A percentile compares a stretch with the other conserved stretches of the same genome.
Evolutionary conservation across 1,140 invertebrate species (phyloP).

Genomic region (Pseudomyrmex pallidus): DNA sequence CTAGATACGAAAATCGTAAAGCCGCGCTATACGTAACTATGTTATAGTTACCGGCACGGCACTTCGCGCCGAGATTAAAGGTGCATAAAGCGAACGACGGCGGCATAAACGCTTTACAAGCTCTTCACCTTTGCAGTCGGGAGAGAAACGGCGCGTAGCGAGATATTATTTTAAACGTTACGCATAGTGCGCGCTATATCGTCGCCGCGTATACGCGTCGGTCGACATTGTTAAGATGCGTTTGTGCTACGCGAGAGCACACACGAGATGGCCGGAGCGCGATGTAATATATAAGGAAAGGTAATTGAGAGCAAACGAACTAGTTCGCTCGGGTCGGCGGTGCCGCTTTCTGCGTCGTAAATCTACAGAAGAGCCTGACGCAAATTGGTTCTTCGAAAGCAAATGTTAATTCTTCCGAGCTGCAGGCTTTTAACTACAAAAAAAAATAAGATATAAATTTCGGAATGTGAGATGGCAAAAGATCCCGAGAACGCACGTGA

Average conservation of each 20-base stretch:
- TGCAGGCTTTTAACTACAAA: too few species aligned
- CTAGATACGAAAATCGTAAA: conserved; percentile 81
- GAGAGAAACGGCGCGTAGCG: conserved; percentile 53
- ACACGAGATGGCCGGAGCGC: not conserved
- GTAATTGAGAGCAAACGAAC: not conserved
- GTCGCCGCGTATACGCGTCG: not conserved
- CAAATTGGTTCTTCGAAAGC: not conserved
- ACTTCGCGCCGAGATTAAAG: conserved; percentile 79
- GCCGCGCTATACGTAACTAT: conserved; percentile 74
- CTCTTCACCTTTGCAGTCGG: conserved; percentile 54
- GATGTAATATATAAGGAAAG: not conserved
- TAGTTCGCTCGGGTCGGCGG: not conserved
- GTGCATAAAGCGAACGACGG: conserved; percentile 69
- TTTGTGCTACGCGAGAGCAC: not conserved
- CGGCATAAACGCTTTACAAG: conserved; percentile 67
- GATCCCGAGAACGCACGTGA: too few species aligned
- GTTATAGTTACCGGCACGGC: conserved; percentile 74
- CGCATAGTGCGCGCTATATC: conserved; percentile 21
- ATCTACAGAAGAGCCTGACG: not conserved
- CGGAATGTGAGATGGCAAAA: too few species aligned
- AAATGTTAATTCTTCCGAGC: not conserved
- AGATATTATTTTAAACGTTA: conserved; percentile 64
- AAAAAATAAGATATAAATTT: too few species aligned
- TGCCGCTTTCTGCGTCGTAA: not conserved
- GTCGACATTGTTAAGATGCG: conserved; percentile 8